Conservation (phyloP, 2,888 invertebrate species). For the Lithophane socia region DNA sequence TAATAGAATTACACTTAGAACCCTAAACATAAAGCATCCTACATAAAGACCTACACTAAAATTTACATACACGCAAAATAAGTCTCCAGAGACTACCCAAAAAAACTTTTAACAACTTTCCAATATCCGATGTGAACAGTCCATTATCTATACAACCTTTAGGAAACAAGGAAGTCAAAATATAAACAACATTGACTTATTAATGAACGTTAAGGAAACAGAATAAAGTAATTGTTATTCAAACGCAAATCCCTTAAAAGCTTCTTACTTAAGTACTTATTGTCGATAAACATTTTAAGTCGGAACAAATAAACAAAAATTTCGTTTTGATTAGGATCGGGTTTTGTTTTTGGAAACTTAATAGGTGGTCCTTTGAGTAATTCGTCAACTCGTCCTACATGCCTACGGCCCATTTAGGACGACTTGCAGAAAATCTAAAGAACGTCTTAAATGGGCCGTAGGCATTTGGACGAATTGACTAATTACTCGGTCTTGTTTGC, state of each 20-base stretch:
- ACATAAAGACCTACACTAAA: neutral
- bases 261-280: conserved; percentile 78
- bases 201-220: conserved; percentile 65
- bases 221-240: conserved; percentile 78
- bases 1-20: conserved; percentile 21
- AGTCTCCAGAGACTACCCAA: neutral
- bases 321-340: conserved; percentile 71
- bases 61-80: conserved; percentile 26
- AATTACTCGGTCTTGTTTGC: neutral
- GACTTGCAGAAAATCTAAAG: no score
- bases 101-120: conserved; percentile 10
- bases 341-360: conserved; percentile 40
- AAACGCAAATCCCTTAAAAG: conserved; percentile 78
- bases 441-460: no score
- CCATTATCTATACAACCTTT: conserved; percentile 6
- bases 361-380: neutral
- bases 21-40: neutral
- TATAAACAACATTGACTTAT: conserved; percentile 72
- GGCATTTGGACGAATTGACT: no score
- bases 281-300: conserved; percentile 77
- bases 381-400: no score
- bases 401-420: no score
- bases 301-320: conserved; percentile 77
- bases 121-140: conserved; percentile 12
- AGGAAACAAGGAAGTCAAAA: conserved; percentile 55